A percentile compares a stretch with the other conserved stretches of the same genome.
Evolutionary conservation across 2,888 invertebrate species (phyloP).

Genomic region (Diplazon laetatorius): DNA sequence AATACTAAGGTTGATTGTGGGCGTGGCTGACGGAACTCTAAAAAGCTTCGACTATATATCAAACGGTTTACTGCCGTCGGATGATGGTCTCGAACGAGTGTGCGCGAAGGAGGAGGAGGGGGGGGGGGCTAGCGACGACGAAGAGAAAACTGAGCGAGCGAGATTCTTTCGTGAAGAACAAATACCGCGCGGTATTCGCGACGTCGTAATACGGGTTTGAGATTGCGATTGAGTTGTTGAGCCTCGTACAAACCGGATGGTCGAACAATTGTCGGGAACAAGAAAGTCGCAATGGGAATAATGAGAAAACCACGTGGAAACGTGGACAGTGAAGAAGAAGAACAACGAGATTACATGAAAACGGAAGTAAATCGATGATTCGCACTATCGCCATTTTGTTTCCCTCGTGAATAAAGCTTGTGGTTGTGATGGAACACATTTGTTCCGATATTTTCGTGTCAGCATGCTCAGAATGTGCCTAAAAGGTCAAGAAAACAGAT

Average conservation of each 20-base stretch:
- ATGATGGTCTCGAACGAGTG: too few species aligned
- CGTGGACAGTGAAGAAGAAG: background rate
- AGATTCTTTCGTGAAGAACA: constrained; percentile 62
- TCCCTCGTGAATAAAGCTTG: constrained; percentile 73
- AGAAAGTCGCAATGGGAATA: constrained; percentile 62
- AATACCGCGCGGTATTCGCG: constrained; percentile 45
- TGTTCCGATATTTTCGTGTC: too few species aligned
- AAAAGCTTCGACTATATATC: constrained; percentile 83
- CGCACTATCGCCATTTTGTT: constrained; percentile 59
- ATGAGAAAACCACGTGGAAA: constrained; percentile 29
- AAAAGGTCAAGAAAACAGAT: too few species aligned
- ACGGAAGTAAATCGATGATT: constrained; percentile 50
- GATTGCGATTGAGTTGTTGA: constrained; percentile 38
- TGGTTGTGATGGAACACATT: constrained; percentile 65
- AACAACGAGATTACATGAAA: constrained; percentile 47
- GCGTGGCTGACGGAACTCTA: constrained; percentile 83
- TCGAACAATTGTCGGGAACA: constrained; percentile 27
- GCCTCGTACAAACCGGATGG: constrained; percentile 34
- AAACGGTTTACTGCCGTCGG: constrained; percentile 82
- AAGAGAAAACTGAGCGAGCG: constrained; percentile 63
- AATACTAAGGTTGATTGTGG: constrained; percentile 82
- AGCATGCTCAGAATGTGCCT: too few species aligned
- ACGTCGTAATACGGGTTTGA: constrained; percentile 48
- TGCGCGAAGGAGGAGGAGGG: constrained; percentile 61
- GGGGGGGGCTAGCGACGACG: too few species aligned